Evolutionary conservation across 1,140 invertebrate species (phyloP).

Genomic region (Leptinotarsa lineolata): DNA sequence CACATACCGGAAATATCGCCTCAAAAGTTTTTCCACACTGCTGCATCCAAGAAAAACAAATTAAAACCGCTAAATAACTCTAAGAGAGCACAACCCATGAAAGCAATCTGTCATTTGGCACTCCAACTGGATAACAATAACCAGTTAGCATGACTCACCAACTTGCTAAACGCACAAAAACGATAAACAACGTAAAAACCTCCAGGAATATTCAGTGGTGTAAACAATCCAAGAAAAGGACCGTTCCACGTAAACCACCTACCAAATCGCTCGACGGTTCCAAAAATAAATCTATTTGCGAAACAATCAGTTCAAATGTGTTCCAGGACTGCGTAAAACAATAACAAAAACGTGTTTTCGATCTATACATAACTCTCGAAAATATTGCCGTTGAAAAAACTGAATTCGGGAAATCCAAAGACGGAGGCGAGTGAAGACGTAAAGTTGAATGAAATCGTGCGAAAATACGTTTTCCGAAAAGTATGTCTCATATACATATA

Average conservation of each 20-base stretch:
- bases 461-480: not conserved
- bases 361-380: not conserved
- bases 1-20: no score
- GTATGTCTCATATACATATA: not conserved
- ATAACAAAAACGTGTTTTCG: constrained; percentile 1
- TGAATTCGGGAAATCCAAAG: not conserved
- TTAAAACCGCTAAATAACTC: no score
- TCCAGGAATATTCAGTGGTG: not conserved
- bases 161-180: no score
- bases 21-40: no score
- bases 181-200: not conserved
- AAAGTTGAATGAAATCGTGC: not conserved
- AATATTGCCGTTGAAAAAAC: not conserved
- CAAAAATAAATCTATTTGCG: not conserved
- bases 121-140: no score
- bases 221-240: not conserved
- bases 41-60: no score
- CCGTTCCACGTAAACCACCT: not conserved
- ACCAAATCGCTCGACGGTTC: not conserved
- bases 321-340: not conserved
- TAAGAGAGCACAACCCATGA: no score
- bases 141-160: no score
- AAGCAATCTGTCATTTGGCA: no score
- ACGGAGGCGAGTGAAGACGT: not conserved
- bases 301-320: not conserved